Evolutionary conservation across 2,113 vertebrate genomes (phyloP), one percentile per base, ranked within the genome.

Genomic region (Dicerorhinus sumatrensis): DNA sequence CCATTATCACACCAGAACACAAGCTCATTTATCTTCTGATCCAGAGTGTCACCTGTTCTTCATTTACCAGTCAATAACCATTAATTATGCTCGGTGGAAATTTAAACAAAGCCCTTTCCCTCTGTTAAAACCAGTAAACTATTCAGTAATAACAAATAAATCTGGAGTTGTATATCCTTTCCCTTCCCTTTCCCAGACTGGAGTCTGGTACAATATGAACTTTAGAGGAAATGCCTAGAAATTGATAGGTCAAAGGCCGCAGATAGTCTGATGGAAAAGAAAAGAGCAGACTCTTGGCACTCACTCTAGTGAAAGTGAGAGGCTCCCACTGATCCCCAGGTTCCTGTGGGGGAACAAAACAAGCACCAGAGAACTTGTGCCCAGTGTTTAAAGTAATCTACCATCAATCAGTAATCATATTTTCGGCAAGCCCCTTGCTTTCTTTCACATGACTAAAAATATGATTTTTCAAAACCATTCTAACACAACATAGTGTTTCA

Each of bases 1-100:
- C 99, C 98, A 99, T 99, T 99, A 99, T 99, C 99, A 99, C 98
- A 97, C 98, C 99, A 98, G 98, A 98, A 99, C 98, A 99, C 98
- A 98, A 98, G 98, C 98, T 98, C 98, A 98, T 99, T 99, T 99
- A 98, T 99, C 99, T 99, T 99, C 98, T 99, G 98, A 98, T 99
- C 99, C 97, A 97, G 98, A 98, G 96, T 98, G 99, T 99, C 99
- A 99, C 99, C 99, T 99, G 99, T 98, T 99, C 99, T 99, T 99
- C 99, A 99, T 99, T 99, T 99, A 99, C 98, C 98, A 98, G 98
- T 99, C 99, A 99, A 98, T 99, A 99, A 98, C 98, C 99, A 99
- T 99, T 99, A 98, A 99, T 99, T 99, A 99, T 98, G 96, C 98
- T 99, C 98, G 95, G 98, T 99, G 98, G 98, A 98, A 98, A 98